Evolutionary conservation across 1,140 invertebrate species (phyloP).

Genomic region (Stenopsyche tienmushanensis): DNA sequence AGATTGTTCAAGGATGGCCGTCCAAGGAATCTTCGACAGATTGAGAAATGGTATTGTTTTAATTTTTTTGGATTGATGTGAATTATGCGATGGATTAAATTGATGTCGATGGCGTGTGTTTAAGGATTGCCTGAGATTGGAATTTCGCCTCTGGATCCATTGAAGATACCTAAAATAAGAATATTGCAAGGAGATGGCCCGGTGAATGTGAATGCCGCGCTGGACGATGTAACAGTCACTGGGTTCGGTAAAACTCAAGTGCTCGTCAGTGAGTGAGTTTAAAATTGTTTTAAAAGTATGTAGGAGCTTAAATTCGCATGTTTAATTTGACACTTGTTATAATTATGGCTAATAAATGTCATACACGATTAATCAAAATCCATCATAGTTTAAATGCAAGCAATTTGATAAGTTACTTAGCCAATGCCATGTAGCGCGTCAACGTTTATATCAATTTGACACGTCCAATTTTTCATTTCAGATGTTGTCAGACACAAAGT

Average conservation of each 20-base stretch:
- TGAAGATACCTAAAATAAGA: conserved; percentile 63
- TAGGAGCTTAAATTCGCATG: too few species aligned
- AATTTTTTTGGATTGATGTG: background rate
- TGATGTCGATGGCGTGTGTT: conserved; percentile 29
- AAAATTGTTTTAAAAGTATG: too few species aligned
- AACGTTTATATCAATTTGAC: too few species aligned
- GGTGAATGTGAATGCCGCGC: conserved; percentile 66
- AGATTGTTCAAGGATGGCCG: conserved; percentile 63
- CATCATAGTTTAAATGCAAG: too few species aligned
- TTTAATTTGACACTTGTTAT: too few species aligned
- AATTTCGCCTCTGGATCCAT: conserved; percentile 63
- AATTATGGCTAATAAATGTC: too few species aligned
- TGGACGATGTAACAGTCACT: conserved; percentile 63
- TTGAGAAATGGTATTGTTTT: conserved; percentile 55
- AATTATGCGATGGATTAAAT: background rate
- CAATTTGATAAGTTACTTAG: too few species aligned
- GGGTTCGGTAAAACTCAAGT: conserved; percentile 66
- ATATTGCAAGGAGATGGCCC: conserved; percentile 68
- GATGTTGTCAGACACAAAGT: too few species aligned
- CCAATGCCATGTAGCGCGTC: too few species aligned
- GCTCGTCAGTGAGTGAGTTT: conserved; percentile 59
- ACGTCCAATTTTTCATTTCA: too few species aligned
- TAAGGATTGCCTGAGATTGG: conserved; percentile 58
- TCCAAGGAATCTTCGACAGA: conserved; percentile 63
- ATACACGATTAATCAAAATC: too few species aligned